A percentile compares a stretch with the other conserved stretches of the same genome.
These are phyloP conservation scores for Hoplodrina blanda DNA, from an alignment of 2,888 invertebrate genomes.

Conservation along the genomic window DNA sequence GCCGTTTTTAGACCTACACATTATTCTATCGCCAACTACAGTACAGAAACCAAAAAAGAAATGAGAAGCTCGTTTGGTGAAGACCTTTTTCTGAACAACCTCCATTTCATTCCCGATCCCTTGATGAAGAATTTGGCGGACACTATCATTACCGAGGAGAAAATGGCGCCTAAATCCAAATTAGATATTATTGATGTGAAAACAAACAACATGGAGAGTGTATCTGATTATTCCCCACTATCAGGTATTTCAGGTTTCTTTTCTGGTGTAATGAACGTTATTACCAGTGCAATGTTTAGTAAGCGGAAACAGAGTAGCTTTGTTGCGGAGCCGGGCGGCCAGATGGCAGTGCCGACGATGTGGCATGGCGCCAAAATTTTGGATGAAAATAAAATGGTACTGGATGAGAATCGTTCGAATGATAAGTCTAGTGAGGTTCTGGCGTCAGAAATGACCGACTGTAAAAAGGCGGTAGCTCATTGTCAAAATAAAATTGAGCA, in stretches of 20 bases:
- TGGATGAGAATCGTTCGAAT: conserved; percentile 63
- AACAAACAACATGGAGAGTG: conserved; percentile 28
- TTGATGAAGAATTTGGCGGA: conserved; percentile 85
- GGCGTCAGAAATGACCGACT: conserved; percentile 77
- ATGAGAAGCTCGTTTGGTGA: conserved; percentile 76
- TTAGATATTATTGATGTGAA: conserved; percentile 57
- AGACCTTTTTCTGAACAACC: conserved; percentile 75
- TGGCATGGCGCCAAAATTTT: conserved; percentile 81
- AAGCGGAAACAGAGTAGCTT: conserved; percentile 76
- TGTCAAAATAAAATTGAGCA: conserved; percentile 82
- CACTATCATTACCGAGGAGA: conserved; percentile 72
- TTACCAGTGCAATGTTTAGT: conserved; percentile 79
- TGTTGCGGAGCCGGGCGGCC: conserved; percentile 71
- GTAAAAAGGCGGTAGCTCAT: conserved; percentile 73
- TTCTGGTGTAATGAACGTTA: conserved; percentile 79
- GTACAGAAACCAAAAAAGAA: conserved; percentile 76
- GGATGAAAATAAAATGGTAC: conserved; percentile 80
- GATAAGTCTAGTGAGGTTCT: conserved; percentile 64
- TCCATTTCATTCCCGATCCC: conserved; percentile 81
- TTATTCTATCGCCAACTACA: conserved; percentile 77
- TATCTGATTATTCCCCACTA: conserved; percentile 65
- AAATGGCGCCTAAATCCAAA: conserved; percentile 60
- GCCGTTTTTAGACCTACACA: conserved; percentile 73
- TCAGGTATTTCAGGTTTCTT: conserved; percentile 79
- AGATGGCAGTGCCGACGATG: conserved; percentile 72